A percentile compares a stretch with the other conserved stretches of the same genome.
Evolutionary conservation across 2,113 vertebrate genomes (phyloP).

Genomic region (Morone saxatilis): DNA sequence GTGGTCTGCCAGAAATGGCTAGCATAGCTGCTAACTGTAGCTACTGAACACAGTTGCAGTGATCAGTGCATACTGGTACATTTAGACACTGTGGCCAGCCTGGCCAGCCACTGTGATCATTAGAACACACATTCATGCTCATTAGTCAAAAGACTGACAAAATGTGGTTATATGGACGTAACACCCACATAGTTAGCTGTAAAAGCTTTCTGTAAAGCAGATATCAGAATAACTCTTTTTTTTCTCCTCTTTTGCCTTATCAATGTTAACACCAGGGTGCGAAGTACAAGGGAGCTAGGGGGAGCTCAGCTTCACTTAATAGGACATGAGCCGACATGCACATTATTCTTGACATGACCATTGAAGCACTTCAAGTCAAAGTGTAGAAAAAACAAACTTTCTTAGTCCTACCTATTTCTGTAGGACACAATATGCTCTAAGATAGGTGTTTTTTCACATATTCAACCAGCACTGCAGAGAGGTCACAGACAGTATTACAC

Average conservation of each 20-base stretch:
- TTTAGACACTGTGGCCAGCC: neutral
- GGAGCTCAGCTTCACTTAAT: no score
- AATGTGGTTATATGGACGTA: neutral
- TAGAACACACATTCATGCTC: neutral
- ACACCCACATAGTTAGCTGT: neutral
- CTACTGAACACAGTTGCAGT: neutral
- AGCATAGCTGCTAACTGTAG: neutral
- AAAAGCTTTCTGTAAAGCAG: neutral
- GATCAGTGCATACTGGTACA: neutral
- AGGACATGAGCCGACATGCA: no score
- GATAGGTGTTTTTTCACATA: constrained; percentile 10
- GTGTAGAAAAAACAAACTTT: no score
- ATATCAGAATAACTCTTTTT: neutral
- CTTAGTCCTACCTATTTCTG: neutral
- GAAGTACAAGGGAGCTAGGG: no score
- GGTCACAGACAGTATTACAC: neutral
- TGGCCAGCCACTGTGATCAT: neutral
- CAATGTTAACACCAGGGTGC: no score
- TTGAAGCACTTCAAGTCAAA: no score
- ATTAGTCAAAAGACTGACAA: no score
- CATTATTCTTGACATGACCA: no score
- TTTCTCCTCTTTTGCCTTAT: neutral
- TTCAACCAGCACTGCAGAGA: neutral
- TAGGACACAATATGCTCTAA: neutral
- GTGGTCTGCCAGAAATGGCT: neutral